Evolutionary conservation across 2,113 vertebrate genomes (phyloP), one percentile per base, ranked within the genome.

Genomic region (Grammomys dolichurus): DNA sequence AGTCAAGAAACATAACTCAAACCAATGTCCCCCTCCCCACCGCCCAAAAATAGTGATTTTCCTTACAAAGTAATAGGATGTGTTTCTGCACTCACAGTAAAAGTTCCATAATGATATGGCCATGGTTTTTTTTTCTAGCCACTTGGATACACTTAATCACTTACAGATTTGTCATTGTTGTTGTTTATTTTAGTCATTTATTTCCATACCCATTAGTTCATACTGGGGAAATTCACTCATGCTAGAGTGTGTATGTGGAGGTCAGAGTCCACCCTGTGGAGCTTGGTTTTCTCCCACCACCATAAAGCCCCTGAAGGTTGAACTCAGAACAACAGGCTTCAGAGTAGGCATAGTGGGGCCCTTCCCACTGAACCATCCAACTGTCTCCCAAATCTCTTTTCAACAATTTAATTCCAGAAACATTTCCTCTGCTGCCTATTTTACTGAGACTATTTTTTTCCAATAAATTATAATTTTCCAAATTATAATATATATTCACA

Each of bases 321-420:
- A 69, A 36, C 31, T 51, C 31, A 22, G 43, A 31, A 8, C 31
- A 36, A 48, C 28, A 69, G 43, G 11, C 10, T 69, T 86, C 43
- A 48, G 28, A 48, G 16, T 84, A 10, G 7, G 14, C 26, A 46
- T 28, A 31, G 8, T 19, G 43, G 24, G 40, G 16, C 13, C 56
- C n/a, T 48, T 67, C 40, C 26, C 43, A 86, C 6, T 67, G 60
- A 67, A 17, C 28, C 28, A 67, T 33, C 28, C 2, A 7, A 17
- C 17, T 36, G 28, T 17, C 31, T 10, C 40, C 17, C 85, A 65
- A 78, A 9, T 63, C 9, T 78, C 14, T 93, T 95, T 75, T 81
- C 7, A 82, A 97, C 94, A 94, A 51, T n/a, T 56, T 96, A 69
- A 89, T 46, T 87, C 56, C 58, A 85, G 51, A 88, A 80, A 81